Conservation (phyloP, 2,888 invertebrate species). For the Trichogramma evanescens region DNA sequence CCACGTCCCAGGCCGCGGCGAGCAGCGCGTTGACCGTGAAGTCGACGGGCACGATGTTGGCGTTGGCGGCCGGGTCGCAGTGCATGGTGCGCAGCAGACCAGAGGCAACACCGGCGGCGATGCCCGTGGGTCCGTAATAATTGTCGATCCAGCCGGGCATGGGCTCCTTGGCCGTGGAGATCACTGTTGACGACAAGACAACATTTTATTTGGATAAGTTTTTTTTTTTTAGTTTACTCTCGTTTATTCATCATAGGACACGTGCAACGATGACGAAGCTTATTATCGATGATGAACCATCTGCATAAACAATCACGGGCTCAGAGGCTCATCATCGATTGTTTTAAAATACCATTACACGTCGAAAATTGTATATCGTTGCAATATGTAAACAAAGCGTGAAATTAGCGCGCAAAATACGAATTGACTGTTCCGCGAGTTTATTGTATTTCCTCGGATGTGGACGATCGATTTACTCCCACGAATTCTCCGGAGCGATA, state of each 20-base stretch:
- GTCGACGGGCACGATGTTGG: conserved; percentile 73
- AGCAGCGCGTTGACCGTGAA: conserved; percentile 63
- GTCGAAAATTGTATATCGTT: too few relatives aligned
- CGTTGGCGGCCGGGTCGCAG: conserved; percentile 54
- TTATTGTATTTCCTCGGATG: too few relatives aligned
- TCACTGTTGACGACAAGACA: conserved; percentile 45
- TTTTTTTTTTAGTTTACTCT: background rate
- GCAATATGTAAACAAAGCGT: too few relatives aligned
- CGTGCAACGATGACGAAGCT: too few relatives aligned
- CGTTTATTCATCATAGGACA: background rate
- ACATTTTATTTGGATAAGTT: background rate
- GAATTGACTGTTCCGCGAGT: too few relatives aligned
- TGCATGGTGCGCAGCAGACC: conserved; percentile 64
- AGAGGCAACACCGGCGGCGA: conserved; percentile 56
- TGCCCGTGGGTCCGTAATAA: conserved; percentile 68
- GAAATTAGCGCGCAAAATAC: too few relatives aligned
- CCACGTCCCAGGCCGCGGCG: conserved; percentile 56
- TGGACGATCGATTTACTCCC: background rate
- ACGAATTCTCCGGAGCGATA: too few relatives aligned
- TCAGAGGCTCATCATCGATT: too few relatives aligned
- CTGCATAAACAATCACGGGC: background rate
- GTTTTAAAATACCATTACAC: too few relatives aligned
- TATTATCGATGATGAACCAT: too few relatives aligned
- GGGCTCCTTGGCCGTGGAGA: conserved; percentile 57
- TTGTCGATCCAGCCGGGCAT: conserved; percentile 72